phyloP scores from a whole-genome alignment of 2,113 vertebrate genomes.

The Vireo altiloquus region DNA sequence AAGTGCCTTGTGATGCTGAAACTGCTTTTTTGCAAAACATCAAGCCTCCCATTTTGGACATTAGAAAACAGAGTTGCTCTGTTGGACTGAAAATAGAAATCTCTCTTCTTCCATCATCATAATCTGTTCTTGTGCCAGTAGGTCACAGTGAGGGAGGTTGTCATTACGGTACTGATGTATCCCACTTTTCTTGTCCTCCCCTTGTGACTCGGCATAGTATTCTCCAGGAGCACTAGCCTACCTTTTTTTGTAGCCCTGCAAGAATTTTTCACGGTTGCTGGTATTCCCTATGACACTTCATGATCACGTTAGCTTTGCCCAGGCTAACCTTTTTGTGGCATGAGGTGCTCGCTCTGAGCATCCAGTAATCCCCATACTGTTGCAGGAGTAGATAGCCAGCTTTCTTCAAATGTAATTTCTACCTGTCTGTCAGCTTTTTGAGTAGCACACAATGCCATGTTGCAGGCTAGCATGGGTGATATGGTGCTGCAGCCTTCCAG shows the following conservation, averaged over 20 bases:
- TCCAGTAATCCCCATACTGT: background rate
- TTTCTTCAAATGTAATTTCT: background rate
- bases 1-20: background rate
- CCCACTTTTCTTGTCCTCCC: background rate
- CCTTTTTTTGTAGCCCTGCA: background rate
- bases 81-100: background rate
- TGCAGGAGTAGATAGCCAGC: background rate
- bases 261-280: background rate
- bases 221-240: background rate
- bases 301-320: background rate
- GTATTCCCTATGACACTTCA: background rate
- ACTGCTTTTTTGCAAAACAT: background rate
- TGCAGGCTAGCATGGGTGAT: too few relatives aligned
- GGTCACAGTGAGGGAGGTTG: background rate
- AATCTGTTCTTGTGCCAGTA: background rate
- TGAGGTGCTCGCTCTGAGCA: background rate
- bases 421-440: background rate
- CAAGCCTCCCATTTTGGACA: background rate
- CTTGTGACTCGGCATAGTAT: background rate
- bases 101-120: background rate
- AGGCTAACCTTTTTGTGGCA: background rate
- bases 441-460: too few relatives aligned
- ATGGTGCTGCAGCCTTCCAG: too few relatives aligned
- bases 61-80: background rate
- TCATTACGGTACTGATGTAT: background rate